These are phyloP conservation scores for Kryptolebias marmoratus DNA, from an alignment of 2,113 vertebrate species.

Conservation along the genomic window DNA sequence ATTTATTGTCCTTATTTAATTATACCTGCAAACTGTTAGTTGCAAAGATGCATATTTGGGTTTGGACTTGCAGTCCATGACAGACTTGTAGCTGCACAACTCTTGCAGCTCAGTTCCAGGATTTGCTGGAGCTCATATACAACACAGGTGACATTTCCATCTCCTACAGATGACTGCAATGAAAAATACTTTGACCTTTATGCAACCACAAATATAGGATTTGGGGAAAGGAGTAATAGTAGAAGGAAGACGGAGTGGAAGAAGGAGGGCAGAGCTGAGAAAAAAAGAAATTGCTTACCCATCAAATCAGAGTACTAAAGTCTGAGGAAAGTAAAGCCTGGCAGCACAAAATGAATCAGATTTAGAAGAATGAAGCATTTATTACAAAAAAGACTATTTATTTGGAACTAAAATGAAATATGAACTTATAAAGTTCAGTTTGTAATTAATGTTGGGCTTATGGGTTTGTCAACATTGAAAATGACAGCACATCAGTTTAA, in stretches of 20 bases:
- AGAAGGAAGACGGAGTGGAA: conserved; percentile 8
- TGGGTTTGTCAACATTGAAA: too few relatives aligned
- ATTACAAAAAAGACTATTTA: background rate
- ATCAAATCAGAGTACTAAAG: conserved; percentile 4
- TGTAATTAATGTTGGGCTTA: too few relatives aligned
- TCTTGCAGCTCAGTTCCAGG: conserved; percentile 35
- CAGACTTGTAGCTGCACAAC: background rate
- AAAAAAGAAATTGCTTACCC: conserved; percentile 32
- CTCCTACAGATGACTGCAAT: conserved; percentile 54
- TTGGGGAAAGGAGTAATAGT: conserved; percentile 23
- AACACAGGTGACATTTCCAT: conserved; percentile 62
- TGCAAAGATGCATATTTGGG: conserved; percentile 9
- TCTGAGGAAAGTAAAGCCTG: background rate
- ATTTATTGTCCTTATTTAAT: background rate
- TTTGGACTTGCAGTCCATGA: background rate
- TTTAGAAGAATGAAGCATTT: background rate
- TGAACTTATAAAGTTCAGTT: too few relatives aligned
- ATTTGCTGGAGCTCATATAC: conserved; percentile 46
- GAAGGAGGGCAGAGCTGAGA: conserved; percentile 9
- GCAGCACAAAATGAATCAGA: conserved; percentile 3
- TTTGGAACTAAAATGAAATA: too few relatives aligned
- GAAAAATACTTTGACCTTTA: conserved; percentile 71
- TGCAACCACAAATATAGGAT: conserved; percentile 43
- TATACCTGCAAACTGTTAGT: conserved; percentile 5
- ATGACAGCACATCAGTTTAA: too few relatives aligned